A percentile compares a stretch with the other conserved stretches of the same genome.
phyloP scores from a whole-genome alignment of 2,888 invertebrate genomes.

The Ichneumoninae sp. region DNA sequence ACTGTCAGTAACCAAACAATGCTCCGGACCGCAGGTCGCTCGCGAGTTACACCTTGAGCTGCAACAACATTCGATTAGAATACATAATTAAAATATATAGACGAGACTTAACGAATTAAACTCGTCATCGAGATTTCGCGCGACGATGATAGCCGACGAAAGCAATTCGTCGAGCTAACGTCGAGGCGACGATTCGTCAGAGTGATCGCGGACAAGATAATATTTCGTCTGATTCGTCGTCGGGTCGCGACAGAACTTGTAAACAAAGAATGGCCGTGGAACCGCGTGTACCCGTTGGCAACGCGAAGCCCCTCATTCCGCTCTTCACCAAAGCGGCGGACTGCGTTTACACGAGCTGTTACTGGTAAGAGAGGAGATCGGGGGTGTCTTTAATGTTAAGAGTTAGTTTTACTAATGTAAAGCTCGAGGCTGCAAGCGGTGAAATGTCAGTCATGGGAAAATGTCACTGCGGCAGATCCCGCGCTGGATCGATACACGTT shows the following conservation, averaged over 20 bases:
- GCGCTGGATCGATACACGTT: constrained; percentile 80
- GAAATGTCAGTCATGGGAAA: constrained; percentile 11
- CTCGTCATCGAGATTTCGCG: neutral
- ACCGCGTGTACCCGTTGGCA: constrained; percentile 77
- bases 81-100: neutral
- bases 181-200: constrained; percentile 11
- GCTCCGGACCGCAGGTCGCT: constrained; percentile 61
- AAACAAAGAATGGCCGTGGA: constrained; percentile 82
- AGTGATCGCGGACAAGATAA: neutral
- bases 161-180: constrained; percentile 14
- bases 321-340: constrained; percentile 91
- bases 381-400: neutral
- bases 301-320: constrained; percentile 83
- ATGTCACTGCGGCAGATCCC: constrained; percentile 78
- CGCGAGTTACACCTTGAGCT: constrained; percentile 16
- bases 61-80: neutral
- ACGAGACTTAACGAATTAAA: too few species aligned
- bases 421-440: neutral
- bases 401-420: neutral
- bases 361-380: constrained; percentile 88
- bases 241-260: constrained; percentile 48
- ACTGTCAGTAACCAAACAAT: constrained; percentile 71
- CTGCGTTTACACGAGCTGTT: constrained; percentile 94
- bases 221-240: neutral
- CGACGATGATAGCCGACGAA: constrained; percentile 30